phyloP scores from a whole-genome alignment of 2,888 invertebrate species.

The Taphrorychus bicolor region DNA sequence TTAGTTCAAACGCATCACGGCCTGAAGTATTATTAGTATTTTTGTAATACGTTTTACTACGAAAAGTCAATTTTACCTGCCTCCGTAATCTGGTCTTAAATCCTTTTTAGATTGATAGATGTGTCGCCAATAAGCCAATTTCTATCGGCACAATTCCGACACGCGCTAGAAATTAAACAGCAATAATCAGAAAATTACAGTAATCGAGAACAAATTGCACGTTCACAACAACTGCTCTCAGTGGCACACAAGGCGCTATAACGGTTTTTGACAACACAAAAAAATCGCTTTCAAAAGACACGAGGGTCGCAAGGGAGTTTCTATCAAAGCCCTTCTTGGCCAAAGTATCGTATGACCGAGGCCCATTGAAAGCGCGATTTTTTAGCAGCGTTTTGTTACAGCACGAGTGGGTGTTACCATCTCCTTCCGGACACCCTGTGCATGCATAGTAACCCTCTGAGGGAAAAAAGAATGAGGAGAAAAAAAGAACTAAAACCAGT shows the following conservation, averaged over 20 bases:
- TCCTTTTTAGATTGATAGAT: too few relatives aligned
- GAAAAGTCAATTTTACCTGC: too few relatives aligned
- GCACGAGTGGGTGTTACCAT: conserved; percentile 54
- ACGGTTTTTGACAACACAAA: conserved; percentile 18
- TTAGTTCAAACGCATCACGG: too few relatives aligned
- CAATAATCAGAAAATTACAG: conserved; percentile 11
- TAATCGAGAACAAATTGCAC: conserved; percentile 13
- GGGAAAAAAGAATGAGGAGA: neutral
- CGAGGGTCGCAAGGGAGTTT: conserved; percentile 50
- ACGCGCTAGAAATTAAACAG: conserved; percentile 15
- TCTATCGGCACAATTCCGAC: conserved; percentile 11
- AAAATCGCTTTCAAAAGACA: conserved; percentile 44
- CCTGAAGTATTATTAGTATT: too few relatives aligned
- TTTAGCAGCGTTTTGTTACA: conserved; percentile 54
- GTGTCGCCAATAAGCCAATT: too few relatives aligned
- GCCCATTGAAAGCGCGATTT: conserved; percentile 54
- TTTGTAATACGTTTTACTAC: too few relatives aligned
- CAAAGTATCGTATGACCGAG: conserved; percentile 58
- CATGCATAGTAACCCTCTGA: conserved; percentile 6
- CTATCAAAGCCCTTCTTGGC: conserved; percentile 51
- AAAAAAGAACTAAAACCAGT: neutral
- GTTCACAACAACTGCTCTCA: neutral
- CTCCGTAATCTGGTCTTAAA: too few relatives aligned
- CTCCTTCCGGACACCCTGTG: conserved; percentile 57
- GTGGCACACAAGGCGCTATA: neutral